Evolutionary conservation across 2,888 invertebrate species (phyloP).

Genomic region (Lobophora halterata): DNA sequence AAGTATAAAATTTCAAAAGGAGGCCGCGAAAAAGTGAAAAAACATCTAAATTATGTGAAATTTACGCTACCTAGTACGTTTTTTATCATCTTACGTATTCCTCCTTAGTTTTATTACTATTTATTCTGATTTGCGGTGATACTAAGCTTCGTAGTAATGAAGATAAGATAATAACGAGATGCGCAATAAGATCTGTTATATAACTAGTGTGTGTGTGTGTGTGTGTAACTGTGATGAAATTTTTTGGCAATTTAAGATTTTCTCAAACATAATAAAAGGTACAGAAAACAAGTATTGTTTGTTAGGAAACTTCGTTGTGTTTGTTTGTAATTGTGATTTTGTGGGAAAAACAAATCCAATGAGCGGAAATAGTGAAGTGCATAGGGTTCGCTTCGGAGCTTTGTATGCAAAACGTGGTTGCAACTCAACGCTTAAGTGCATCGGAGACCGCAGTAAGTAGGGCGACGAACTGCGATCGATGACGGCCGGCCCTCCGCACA

Average conservation of each 20-base stretch:
- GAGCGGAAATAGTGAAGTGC: conserved; percentile 24
- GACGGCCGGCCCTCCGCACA: conserved; percentile 67
- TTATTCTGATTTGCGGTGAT: too few relatives aligned
- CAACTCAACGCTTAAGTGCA: conserved; percentile 65
- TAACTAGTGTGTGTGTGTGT: too few relatives aligned
- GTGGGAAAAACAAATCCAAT: conserved; percentile 21
- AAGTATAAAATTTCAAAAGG: conserved; percentile 52
- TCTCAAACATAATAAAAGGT: too few relatives aligned
- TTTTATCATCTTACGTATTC: too few relatives aligned
- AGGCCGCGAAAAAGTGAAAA: conserved; percentile 50
- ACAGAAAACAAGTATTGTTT: not conserved
- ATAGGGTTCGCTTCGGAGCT: conserved; percentile 25
- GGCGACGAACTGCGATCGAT: conserved; percentile 80
- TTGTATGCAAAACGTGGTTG: conserved; percentile 54
- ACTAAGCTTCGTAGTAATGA: too few relatives aligned
- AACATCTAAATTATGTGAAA: conserved; percentile 55
- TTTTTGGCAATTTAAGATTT: too few relatives aligned
- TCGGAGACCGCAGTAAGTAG: conserved; percentile 73
- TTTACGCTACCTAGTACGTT: conserved; percentile 42
- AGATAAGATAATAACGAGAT: too few relatives aligned
- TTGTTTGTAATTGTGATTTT: conserved; percentile 10
- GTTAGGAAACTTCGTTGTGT: conserved; percentile 32
- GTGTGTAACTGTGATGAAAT: too few relatives aligned
- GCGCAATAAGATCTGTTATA: too few relatives aligned
- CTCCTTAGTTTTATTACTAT: too few relatives aligned